Evolutionary conservation across 1,140 invertebrate species (phyloP), one percentile per base, ranked within the genome.

Genomic region (Sycophaga agraensis): DNA sequence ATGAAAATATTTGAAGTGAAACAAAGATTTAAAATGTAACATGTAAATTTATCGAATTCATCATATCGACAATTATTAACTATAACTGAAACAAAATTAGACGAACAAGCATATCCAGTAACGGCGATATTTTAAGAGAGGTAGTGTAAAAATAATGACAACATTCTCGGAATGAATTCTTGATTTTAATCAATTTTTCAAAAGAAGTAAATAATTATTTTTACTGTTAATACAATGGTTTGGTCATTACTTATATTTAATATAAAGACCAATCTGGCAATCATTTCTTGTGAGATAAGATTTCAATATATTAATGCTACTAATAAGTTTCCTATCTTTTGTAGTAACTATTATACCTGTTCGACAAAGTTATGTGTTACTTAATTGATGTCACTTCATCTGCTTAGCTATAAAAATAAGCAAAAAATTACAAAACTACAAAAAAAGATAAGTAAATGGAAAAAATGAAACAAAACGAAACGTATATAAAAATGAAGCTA

Each of bases 51-150:
- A 72, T 72, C 67, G 60, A 63, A 66, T 68, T 67, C 64, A 70
- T 64, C 69, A 68, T 67, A 69, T 74, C 70, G 70, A 71, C 67
- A 70, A 69, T 63, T 69, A 71, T 68, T 66, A 66, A 64, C 59
- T 66, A 68, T 63, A 65, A 66, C 57, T 66, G 64, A 67, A 66
- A 70, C 67, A 72, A 59, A 65, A 31, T 31, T 31, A 39, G 6
- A 63, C 46, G 42, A 58, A 17, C 26, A 54, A 53, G 31, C 40
- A 54, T 40, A 31, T 46, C 40, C 46, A 53, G 21, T 31, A 26
- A 24, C 37, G 40, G 34, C 19, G 59, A 48, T 39, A 12, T 42
- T 17, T 34, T 39, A 2, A 42, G 37, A 4, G 22, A 35, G 16
- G 37, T 31, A 21, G 31, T 16, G 43, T 34, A 37, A 19, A 28